Conservation (phyloP, 2,797 vertebrate species). For the Pipistrellus pygmaeus region DNA sequence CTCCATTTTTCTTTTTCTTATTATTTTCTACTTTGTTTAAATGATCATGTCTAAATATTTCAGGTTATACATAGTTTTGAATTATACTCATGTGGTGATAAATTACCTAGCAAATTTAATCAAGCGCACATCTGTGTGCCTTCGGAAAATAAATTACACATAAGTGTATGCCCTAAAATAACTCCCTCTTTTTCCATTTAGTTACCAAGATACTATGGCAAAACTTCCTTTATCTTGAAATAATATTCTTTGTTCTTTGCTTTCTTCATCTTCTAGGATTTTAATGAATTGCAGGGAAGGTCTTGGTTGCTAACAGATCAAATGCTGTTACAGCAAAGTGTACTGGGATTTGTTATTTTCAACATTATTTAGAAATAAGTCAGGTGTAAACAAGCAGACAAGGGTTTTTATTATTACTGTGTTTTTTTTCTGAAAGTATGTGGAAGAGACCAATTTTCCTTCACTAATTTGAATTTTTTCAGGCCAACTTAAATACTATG, state of each 20-base stretch:
- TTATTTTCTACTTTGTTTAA: neutral
- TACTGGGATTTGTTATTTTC: neutral
- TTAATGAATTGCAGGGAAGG: neutral
- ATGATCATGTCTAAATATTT: conserved; percentile 25
- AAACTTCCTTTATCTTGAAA: conserved; percentile 8
- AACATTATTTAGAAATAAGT: conserved; percentile 21
- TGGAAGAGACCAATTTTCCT: neutral
- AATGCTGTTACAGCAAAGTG: neutral
- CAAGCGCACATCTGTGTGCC: neutral
- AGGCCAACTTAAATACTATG: neutral
- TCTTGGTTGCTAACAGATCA: neutral
- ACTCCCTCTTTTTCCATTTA: neutral
- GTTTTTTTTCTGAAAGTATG: conserved; percentile 34
- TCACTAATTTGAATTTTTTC: neutral
- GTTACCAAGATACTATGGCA: neutral
- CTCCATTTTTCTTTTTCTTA: neutral
- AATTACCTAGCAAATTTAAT: conserved; percentile 43
- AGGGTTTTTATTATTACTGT: neutral
- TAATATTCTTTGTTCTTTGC: neutral
- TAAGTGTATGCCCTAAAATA: neutral
- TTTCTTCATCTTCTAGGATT: neutral
- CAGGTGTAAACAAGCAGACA: neutral
- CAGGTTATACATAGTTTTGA: conserved; percentile 24
- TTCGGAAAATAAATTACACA: neutral
- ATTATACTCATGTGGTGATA: conserved; percentile 2